Percentiles rank a stretch among this genome's conserved stretches.
phyloP scores from a whole-genome alignment of 1,140 invertebrate species.

The Pseudachorutes palmiensis region DNA sequence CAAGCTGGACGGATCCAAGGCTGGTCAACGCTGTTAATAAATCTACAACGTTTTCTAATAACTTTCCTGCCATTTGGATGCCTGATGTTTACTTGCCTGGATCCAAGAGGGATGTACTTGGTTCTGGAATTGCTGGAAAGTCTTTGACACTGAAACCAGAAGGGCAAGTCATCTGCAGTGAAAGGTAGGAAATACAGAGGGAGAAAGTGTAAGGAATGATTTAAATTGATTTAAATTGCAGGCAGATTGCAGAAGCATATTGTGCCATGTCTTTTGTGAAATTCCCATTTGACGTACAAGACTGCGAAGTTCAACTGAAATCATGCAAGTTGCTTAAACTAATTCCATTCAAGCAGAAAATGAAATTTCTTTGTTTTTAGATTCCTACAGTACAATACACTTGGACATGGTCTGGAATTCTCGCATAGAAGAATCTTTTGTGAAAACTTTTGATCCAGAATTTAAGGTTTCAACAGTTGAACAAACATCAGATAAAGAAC shows the following conservation, averaged over 20 bases:
- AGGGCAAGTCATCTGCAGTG: background rate
- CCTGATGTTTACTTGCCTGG: too few species aligned
- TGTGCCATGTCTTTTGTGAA: background rate
- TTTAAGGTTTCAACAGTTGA: background rate
- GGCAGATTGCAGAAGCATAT: background rate
- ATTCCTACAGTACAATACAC: background rate
- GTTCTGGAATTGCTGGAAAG: background rate
- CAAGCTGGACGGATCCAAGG: conserved; percentile 66
- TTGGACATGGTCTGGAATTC: conserved; percentile 4
- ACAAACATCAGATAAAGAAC: background rate
- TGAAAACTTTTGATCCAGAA: background rate
- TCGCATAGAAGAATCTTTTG: background rate
- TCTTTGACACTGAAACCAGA: background rate
- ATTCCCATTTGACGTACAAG: background rate
- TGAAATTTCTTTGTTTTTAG: conserved; percentile 8
- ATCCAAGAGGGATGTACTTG: conserved; percentile 8
- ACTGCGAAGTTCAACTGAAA: background rate
- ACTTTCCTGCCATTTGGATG: conserved; percentile 36
- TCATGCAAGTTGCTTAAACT: background rate
- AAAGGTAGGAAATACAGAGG: background rate
- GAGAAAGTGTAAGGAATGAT: background rate
- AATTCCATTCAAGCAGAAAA: background rate
- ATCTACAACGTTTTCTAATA: conserved; percentile 11
- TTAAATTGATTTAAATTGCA: conserved; percentile 6
- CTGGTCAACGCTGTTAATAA: conserved; percentile 38